Evolutionary conservation across 2,797 vertebrate species (phyloP), one percentile per base, ranked within the genome.

Genomic region (Alauda arvensis): DNA sequence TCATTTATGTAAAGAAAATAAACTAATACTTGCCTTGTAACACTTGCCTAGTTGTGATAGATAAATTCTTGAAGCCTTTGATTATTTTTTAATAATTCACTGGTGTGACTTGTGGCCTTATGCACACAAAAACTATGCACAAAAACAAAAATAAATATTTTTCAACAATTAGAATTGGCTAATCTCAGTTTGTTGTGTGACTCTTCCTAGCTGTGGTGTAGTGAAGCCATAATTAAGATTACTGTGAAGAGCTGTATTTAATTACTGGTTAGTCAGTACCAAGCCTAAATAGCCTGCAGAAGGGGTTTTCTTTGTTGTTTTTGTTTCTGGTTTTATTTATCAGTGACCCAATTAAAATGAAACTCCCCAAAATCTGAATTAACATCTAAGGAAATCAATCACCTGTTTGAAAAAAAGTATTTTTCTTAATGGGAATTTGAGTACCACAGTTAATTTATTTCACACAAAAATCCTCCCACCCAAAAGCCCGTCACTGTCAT

Each of bases 201-300:
- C 66, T 90, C 71, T 66, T 75, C 78, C 92, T 84, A 93, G 83
- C 85, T 89, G 85, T 86, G 83, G 83, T 82, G 59, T 67, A 87
- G 57, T 70, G 77, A 85, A 85, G 67, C 74, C 57, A 55, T 88
- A 89, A 92, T 95, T 94, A 92, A 94, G 72, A 85, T 90, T 92
- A 82, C 62, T 90, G 85, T 8, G 16, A 84, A 93, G 63, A 90
- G 62, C 90, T 95, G 91, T 85, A 70, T 92, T 95, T 93, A 91
- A 94, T 94, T 95, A 92, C 48, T 91, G 61, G 33, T 88, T 92
- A 93, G 89, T 87, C 92, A 89, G 83, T 89, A 93, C 65, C 60
- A 87, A 87, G 80, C 61, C 66, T 84, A 89, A 95, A 92, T 88
- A 92, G 86, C 91, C 78, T 91, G 76, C 62, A 80, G 89, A 90